phyloP scores from a whole-genome alignment of 2,797 vertebrate genomes.

The Falco cherrug region DNA sequence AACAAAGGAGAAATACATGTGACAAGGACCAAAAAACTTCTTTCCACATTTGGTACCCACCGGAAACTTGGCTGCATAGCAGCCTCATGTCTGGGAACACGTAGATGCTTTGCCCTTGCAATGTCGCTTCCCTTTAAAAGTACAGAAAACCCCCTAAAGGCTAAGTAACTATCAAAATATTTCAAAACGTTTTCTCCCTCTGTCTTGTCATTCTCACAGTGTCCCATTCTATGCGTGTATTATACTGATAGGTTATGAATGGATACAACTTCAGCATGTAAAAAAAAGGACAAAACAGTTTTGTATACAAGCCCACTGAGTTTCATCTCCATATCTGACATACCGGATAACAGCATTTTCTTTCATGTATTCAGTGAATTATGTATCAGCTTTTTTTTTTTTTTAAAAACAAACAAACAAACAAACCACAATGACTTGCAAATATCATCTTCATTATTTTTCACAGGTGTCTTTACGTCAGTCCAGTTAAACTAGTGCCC shows the following conservation, averaged over 20 bases:
- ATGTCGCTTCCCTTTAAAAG: neutral
- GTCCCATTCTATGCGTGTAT: neutral
- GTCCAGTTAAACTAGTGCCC: neutral
- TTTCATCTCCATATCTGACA: neutral
- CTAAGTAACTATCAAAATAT: neutral
- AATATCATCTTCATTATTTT: neutral
- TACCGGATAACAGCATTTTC: neutral
- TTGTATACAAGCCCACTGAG: neutral
- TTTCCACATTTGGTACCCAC: neutral
- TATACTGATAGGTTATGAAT: neutral
- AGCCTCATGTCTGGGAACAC: neutral
- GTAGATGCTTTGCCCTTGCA: neutral
- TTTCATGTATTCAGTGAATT: neutral
- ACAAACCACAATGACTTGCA: accelerated
- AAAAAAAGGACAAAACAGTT: neutral
- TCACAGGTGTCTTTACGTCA: neutral
- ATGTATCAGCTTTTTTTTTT: neutral
- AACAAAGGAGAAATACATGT: neutral
- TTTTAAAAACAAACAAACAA: too few relatives aligned
- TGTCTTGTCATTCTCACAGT: neutral
- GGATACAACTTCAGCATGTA: neutral
- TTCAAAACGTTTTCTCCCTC: neutral
- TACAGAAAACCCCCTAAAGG: neutral
- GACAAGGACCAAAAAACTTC: neutral
- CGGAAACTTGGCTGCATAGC: neutral